A percentile compares a stretch with the other conserved stretches of the same genome.
These are phyloP conservation scores for Archaeoteleia sp. DNA, from an alignment of 2,888 invertebrate species.

Conservation along the genomic window DNA sequence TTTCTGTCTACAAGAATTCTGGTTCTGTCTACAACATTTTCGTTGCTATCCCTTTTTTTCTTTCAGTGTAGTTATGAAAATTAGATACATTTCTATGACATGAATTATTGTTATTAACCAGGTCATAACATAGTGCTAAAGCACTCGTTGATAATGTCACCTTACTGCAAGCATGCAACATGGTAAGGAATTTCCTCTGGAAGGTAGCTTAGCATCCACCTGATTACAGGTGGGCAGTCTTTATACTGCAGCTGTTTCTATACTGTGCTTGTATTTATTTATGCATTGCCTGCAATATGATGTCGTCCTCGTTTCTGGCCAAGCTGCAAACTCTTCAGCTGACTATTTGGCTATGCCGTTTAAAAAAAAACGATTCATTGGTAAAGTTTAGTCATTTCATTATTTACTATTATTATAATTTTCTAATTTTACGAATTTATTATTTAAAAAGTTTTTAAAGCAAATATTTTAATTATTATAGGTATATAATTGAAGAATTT, in stretches of 20 bases:
- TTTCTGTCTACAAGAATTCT: too few relatives aligned
- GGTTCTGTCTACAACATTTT: too few relatives aligned
- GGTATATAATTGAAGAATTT: too few relatives aligned
- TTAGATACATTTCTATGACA: slow-evolving; percentile 7
- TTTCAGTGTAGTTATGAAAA: too few relatives aligned
- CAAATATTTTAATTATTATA: too few relatives aligned
- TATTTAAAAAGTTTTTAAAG: too few relatives aligned
- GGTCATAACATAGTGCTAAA: slow-evolving; percentile 23
- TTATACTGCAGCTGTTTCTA: slow-evolving; percentile 39
- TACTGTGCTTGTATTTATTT: slow-evolving; percentile 39
- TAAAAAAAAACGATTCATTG: too few relatives aligned
- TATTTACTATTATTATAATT: too few relatives aligned
- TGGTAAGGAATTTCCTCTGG: slow-evolving; percentile 26
- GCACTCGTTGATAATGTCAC: slow-evolving; percentile 37
- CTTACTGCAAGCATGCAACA: slow-evolving; percentile 17
- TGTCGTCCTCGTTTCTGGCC: slow-evolving; percentile 32
- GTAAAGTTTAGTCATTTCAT: too few relatives aligned
- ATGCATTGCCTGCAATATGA: slow-evolving; percentile 39
- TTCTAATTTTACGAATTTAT: too few relatives aligned
- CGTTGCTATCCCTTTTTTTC: too few relatives aligned
- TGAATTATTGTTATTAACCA: slow-evolving; percentile 10
- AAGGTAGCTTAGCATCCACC: slow-evolving; percentile 30
- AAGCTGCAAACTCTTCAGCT: slow-evolving; percentile 28
- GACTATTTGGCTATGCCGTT: slow-evolving; percentile 33
- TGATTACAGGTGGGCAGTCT: slow-evolving; percentile 44